Evolutionary conservation across 2,797 vertebrate species (phyloP).

Genomic region (Lutjanus campechanus): DNA sequence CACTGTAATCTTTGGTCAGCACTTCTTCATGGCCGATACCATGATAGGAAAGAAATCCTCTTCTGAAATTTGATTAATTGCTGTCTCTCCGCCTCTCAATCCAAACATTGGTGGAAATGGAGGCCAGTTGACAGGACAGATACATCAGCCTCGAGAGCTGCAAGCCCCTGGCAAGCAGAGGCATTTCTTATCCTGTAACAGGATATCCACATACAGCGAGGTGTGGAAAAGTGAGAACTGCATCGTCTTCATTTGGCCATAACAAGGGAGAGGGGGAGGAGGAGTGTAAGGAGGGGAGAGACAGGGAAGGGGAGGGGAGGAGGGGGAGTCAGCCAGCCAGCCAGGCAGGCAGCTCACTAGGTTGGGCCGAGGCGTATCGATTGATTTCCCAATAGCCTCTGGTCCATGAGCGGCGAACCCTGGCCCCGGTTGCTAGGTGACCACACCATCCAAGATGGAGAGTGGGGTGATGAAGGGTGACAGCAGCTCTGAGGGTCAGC

Average conservation of each 20-base stretch:
- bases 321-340: slow-evolving; percentile 64
- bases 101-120: slow-evolving; percentile 81
- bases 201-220: slow-evolving; percentile 78
- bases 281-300: slow-evolving; percentile 34
- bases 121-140: slow-evolving; percentile 78
- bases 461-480: slow-evolving; percentile 86
- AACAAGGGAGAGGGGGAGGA: slow-evolving; percentile 72
- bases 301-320: slow-evolving; percentile 2
- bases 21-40: slow-evolving; percentile 72
- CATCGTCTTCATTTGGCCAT: slow-evolving; percentile 82
- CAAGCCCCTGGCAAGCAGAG: slow-evolving; percentile 75
- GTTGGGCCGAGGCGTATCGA: slow-evolving; percentile 85
- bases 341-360: slow-evolving; percentile 77
- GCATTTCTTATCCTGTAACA: slow-evolving; percentile 81
- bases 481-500: slow-evolving; percentile 85
- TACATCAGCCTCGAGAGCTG: slow-evolving; percentile 74
- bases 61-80: slow-evolving; percentile 82
- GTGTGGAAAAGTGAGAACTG: slow-evolving; percentile 83
- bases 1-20: slow-evolving; percentile 77
- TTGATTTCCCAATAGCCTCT: slow-evolving; percentile 89
- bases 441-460: slow-evolving; percentile 90
- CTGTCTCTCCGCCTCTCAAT: slow-evolving; percentile 77
- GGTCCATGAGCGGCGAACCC: slow-evolving; percentile 88
- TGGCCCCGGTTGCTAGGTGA: slow-evolving; percentile 91
- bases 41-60: slow-evolving; percentile 67